Conservation (phyloP, 2,797 vertebrate genomes). For the Zalophus californianus region DNA sequence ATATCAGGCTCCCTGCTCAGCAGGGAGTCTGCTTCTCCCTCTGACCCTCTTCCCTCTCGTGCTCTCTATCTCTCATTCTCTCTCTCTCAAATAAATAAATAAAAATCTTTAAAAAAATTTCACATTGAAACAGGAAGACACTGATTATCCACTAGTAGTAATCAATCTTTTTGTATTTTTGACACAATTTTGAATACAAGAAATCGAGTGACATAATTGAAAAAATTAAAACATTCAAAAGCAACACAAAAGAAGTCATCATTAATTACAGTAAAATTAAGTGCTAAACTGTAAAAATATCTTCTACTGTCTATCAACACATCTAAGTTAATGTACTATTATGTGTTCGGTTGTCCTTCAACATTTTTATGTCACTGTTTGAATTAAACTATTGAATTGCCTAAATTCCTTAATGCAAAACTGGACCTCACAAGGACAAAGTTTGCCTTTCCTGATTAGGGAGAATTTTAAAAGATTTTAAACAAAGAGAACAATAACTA, state of each 20-base stretch:
- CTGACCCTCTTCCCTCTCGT: no score
- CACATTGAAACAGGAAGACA: slow-evolving; percentile 46
- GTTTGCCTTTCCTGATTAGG: neutral
- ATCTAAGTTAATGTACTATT: slow-evolving; percentile 40
- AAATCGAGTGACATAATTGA: slow-evolving; percentile 60
- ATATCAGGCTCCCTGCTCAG: no score
- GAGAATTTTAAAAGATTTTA: slow-evolving; percentile 16
- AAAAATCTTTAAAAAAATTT: neutral
- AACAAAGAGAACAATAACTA: neutral
- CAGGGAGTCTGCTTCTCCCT: no score
- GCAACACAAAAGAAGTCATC: slow-evolving; percentile 52
- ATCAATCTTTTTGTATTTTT: slow-evolving; percentile 77
- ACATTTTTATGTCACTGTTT: neutral
- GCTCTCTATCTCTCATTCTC: no score
- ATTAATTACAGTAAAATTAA: slow-evolving; percentile 68
- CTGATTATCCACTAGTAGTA: slow-evolving; percentile 66
- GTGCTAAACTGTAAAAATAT: slow-evolving; percentile 32
- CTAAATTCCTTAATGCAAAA: neutral
- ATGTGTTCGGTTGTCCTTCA: slow-evolving; percentile 24
- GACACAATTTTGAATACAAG: slow-evolving; percentile 68
- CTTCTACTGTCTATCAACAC: neutral
- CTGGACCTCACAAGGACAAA: neutral
- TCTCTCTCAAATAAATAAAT: no score
- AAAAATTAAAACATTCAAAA: slow-evolving; percentile 70
- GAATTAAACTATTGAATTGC: slow-evolving; percentile 32